phyloP scores from a whole-genome alignment of 2,888 invertebrate genomes.

The Melieria picta region DNA sequence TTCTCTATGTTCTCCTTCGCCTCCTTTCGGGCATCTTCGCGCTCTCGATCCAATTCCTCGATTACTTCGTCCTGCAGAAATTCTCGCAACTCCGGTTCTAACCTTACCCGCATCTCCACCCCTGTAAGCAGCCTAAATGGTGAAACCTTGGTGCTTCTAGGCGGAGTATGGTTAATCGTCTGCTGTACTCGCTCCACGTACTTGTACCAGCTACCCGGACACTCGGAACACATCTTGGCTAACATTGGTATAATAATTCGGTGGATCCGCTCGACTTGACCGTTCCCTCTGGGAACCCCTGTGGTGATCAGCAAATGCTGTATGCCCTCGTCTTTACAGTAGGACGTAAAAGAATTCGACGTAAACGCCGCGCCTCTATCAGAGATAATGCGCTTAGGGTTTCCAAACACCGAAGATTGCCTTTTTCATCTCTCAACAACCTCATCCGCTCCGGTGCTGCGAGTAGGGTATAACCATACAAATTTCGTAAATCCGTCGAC shows the following conservation, averaged over 20 bases:
- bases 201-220: not conserved
- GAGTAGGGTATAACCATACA: slow-evolving; percentile 54
- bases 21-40: slow-evolving; percentile 19
- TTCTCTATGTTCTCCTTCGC: slow-evolving; percentile 33
- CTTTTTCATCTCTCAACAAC: slow-evolving; percentile 47
- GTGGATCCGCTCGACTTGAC: not conserved
- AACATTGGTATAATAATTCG: not conserved
- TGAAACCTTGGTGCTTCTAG: not conserved
- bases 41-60: slow-evolving; percentile 9
- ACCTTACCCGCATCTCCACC: not conserved
- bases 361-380: slow-evolving; percentile 61
- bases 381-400: slow-evolving; percentile 52
- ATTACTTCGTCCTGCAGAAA: slow-evolving; percentile 7
- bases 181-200: slow-evolving; percentile 15
- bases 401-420: slow-evolving; percentile 39
- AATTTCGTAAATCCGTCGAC: slow-evolving; percentile 58
- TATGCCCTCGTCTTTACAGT: slow-evolving; percentile 50
- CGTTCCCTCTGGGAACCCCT: slow-evolving; percentile 40
- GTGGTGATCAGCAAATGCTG: slow-evolving; percentile 50
- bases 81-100: not conserved
- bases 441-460: slow-evolving; percentile 48
- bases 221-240: not conserved
- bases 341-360: slow-evolving; percentile 51
- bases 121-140: slow-evolving; percentile 2
- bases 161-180: slow-evolving; percentile 8